phyloP scores from a whole-genome alignment of 2,797 vertebrate genomes.

The Leucoraja ocellata region DNA sequence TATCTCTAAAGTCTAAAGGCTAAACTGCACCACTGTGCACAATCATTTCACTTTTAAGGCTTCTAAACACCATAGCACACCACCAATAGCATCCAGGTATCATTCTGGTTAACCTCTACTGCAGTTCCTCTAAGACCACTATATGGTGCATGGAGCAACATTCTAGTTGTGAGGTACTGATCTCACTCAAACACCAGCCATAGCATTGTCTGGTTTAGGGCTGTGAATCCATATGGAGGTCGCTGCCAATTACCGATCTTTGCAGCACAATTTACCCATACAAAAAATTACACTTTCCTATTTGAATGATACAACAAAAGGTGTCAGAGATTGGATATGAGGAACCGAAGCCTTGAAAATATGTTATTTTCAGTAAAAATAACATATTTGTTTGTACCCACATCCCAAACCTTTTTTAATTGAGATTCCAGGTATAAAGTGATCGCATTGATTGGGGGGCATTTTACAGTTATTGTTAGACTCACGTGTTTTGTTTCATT shows the following conservation, averaged over 20 bases:
- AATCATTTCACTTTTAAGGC: no score
- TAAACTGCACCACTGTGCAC: no score
- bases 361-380: neutral
- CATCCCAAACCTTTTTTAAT: no score
- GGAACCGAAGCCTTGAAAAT: neutral
- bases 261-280: neutral
- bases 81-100: no score
- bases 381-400: no score
- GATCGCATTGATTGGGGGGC: neutral
- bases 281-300: neutral
- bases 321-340: neutral
- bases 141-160: no score
- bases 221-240: no score
- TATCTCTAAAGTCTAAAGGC: no score
- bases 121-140: no score
- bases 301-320: neutral
- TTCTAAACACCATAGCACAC: no score
- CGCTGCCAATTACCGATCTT: neutral
- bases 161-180: neutral
- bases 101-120: no score
- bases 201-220: neutral
- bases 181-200: neutral
- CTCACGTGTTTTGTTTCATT: neutral
- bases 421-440: neutral
- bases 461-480: neutral